phyloP scores from a whole-genome alignment of 2,888 invertebrate species.

The Diaperis boleti region DNA sequence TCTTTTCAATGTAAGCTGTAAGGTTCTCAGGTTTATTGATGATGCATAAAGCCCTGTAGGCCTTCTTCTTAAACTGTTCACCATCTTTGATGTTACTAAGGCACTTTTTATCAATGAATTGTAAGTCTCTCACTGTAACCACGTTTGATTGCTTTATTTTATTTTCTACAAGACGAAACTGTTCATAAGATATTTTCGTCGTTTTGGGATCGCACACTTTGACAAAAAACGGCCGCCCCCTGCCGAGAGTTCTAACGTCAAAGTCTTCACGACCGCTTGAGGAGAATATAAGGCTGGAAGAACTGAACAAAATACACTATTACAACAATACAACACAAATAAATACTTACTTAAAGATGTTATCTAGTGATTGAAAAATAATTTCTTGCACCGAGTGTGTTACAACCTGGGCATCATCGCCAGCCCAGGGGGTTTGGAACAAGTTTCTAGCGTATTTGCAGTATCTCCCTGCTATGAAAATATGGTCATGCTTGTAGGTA shows the following conservation, averaged over 20 bases:
- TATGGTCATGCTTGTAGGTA: conserved; percentile 70
- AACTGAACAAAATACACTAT: conserved; percentile 15
- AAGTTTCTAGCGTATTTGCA: conserved; percentile 85
- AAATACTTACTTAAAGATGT: conserved; percentile 71
- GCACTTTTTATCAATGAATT: conserved; percentile 69
- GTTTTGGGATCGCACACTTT: conserved; percentile 81
- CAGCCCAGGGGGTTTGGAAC: conserved; percentile 95
- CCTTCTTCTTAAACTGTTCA: conserved; percentile 89
- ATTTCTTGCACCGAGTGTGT: conserved; percentile 93
- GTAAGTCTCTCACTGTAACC: conserved; percentile 73
- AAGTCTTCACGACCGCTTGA: conserved; percentile 97
- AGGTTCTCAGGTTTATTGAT: conserved; percentile 64
- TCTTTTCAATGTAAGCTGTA: conserved; percentile 68
- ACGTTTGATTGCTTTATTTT: conserved; percentile 71
- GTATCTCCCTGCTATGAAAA: conserved; percentile 82
- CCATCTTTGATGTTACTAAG: conserved; percentile 80
- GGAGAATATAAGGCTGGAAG: conserved; percentile 75
- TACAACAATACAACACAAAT: neutral
- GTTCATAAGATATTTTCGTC: conserved; percentile 67
- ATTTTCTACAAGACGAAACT: conserved; percentile 71
- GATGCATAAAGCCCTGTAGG: conserved; percentile 84
- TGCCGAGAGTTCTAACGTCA: conserved; percentile 93
- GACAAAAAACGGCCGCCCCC: conserved; percentile 93
- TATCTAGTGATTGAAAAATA: conserved; percentile 77
- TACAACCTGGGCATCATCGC: conserved; percentile 83